Evolutionary conservation across 2,113 vertebrate genomes (phyloP), one percentile per base, ranked within the genome.

Genomic region (Protomyctophum bolini): DNA sequence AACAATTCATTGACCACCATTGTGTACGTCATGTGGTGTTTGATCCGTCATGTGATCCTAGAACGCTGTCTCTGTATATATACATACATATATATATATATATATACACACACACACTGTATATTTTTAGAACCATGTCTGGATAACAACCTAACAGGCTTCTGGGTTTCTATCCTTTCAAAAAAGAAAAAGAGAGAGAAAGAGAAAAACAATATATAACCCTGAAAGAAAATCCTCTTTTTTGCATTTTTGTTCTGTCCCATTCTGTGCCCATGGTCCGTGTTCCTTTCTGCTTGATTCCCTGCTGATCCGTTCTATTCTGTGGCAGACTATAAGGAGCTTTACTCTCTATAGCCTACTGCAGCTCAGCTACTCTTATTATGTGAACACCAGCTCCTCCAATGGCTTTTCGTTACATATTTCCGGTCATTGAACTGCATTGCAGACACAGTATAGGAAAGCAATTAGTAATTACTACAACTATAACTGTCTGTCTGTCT

Each of bases 311-410:
- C 58, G 6, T 71, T 46, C 51, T 68, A 33, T 59, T 68, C 59
- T 63, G 7, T 54, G 10, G 4, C 6, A 10, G 3, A 41, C 50
- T 0, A 1, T 60, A 1, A 79, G 76, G 72, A 0, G 72, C 76
- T 83, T 79, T 68, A 10, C 29, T 7, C n/a, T 60, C 14, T 21
- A 21, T 21, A 21, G 21, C 21, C 21, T 12, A 45, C 33, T 41
- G 33, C 5, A 41, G 51, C 57, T 58, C 52, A 55, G 15, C 55
- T 71, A 33, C 33, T 41, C 3, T 41, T 41, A 41, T 41, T 55
- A 28, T 80, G 50, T 12, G 9, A 15, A 72, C 64, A 28, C 60
- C 61, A 8, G 61, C 14, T 61, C 66, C 52, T 66, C 41, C 63
- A 58, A 1, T 2, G 8, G 15, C 45, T 48, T 57, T 1, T 41